phyloP scores from a whole-genome alignment of 2,113 vertebrate species.

The Rhabdornis inornatus region DNA sequence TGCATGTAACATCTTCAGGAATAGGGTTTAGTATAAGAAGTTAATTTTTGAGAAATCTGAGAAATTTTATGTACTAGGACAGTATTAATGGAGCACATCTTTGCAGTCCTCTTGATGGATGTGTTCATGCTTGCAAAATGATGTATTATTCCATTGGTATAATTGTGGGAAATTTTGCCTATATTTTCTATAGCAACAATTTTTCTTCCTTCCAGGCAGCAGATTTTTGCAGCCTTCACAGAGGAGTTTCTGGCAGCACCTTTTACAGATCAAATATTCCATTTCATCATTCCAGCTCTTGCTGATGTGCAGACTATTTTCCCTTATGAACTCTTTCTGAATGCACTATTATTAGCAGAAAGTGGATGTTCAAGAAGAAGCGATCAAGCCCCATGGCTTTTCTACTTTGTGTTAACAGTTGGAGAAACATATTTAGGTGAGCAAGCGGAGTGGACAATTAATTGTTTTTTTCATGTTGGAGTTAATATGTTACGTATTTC shows the following conservation, averaged over 20 bases:
- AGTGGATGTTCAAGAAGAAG: conserved; percentile 49
- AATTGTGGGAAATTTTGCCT: neutral
- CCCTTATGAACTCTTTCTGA: conserved; percentile 91
- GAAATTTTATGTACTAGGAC: neutral
- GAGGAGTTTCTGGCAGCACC: conserved; percentile 91
- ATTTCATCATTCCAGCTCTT: conserved; percentile 92
- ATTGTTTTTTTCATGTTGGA: neutral
- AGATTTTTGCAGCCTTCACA: conserved; percentile 91
- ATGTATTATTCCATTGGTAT: neutral
- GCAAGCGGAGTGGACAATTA: neutral
- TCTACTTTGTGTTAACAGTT: conserved; percentile 90
- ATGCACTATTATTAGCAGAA: conserved; percentile 80
- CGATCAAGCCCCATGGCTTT: conserved; percentile 86
- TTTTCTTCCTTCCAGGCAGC: conserved; percentile 78
- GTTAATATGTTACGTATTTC: neutral
- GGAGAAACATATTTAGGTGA: conserved; percentile 89
- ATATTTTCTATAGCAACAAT: neutral
- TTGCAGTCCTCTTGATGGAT: neutral
- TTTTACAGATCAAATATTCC: conserved; percentile 94
- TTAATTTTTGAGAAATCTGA: neutral
- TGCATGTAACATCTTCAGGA: neutral
- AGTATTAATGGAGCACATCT: neutral
- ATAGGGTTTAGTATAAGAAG: neutral
- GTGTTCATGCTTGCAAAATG: neutral
- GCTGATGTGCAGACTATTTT: conserved; percentile 83